Base-by-base conservation (phyloP, 2,797 vertebrate genomes). In the Serranus cabrilla region DNA sequence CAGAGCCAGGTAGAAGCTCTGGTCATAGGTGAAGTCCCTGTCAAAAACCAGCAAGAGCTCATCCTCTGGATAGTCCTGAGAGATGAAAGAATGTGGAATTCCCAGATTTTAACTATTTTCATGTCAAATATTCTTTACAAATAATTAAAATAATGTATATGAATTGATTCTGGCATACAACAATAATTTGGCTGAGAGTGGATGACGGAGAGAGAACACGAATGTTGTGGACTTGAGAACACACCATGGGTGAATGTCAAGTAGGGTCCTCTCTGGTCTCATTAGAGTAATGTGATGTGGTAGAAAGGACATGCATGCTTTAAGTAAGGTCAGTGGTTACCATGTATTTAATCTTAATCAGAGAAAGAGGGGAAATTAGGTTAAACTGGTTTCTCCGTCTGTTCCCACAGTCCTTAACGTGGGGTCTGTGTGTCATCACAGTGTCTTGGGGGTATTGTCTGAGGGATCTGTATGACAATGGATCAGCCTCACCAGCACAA, bases 1-100 rank as follows among this genome's bases (percentile, higher is more conserved):
- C 73, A 96, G 85, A 87, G 96, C 91, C 59, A 99, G 78, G 87
- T 99, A 99, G 91, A 99, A 99, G 55, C 91, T 88, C 52, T 97
- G 94, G 37, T 95, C 97, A 0, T 96, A 96, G 60, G 89, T 95
- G 78, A 96, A 96, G 50, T 96, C 90, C 56, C 86, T 88, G 93
- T 99, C 98, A 80, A 94, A 97, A 79, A 97, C 96, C 45, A 99
- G 66, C 83, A 99, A 67, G 31, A 99, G 61, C 68, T 99, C 97
- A 34, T 98, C 96, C 21, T 95, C 97, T 67, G 97, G 96, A 76
- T 98, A 99, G 34, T 96, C 95, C 98, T 99, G 83, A 49, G 55
- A 59, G 5, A 60, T 4, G 25, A 45, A 76, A 20, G 5, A 45
- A 21, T 58, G 63, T 6, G 62, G 18, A 34, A 31, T 31, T 6